phyloP scores from a whole-genome alignment of 35 echinoderm and acorn worm species.

The Anneissia japonica region DNA sequence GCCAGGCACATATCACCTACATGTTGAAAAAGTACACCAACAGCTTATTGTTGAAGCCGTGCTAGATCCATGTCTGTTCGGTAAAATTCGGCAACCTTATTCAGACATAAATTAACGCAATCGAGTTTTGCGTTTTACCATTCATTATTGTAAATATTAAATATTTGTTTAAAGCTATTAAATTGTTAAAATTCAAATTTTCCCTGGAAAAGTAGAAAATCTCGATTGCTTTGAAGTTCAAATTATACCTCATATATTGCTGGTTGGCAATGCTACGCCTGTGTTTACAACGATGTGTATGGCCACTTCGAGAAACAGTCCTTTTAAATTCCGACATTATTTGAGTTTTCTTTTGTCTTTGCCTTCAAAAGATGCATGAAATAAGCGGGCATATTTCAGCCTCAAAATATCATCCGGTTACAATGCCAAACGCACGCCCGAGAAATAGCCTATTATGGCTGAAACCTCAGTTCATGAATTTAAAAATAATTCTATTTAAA shows the following conservation, averaged over 20 bases:
- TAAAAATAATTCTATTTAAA: background rate
- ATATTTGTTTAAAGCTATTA: no score
- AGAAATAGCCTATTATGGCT: background rate
- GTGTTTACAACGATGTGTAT: conserved; percentile 1
- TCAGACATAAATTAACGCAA: no score
- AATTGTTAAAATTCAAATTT: no score
- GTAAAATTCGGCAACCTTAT: no score
- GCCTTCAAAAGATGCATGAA: background rate
- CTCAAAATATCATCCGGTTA: background rate
- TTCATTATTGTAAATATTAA: no score
- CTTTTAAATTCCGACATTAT: background rate
- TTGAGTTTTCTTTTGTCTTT: background rate
- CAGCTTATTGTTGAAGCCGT: background rate
- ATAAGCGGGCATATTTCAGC: background rate
- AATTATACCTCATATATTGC: background rate
- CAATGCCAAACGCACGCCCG: background rate
- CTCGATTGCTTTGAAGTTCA: background rate
- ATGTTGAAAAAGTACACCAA: background rate
- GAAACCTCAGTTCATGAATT: background rate
- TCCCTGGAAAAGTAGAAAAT: no score
- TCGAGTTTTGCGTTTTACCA: no score
- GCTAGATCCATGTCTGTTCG: no score
- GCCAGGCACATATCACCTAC: background rate
- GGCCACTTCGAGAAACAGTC: background rate
- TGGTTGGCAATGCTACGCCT: background rate